Base-by-base conservation (phyloP, 2,888 invertebrate species). In the Hydroisotoma schaefferi region DNA sequence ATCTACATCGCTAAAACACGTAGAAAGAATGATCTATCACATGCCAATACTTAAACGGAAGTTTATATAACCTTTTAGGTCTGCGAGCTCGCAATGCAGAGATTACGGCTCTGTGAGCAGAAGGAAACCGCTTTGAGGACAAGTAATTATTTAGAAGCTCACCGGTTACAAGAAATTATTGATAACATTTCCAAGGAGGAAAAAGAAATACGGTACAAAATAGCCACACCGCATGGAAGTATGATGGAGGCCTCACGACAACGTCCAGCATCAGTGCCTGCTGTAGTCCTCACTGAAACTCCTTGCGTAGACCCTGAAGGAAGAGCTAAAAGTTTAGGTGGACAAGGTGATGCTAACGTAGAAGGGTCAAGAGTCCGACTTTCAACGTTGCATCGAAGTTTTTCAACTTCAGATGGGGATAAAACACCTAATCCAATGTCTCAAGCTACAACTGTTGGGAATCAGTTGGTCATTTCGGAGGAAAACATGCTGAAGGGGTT, bases 401-500 rank as follows among this genome's bases (percentile, higher is more conserved):
- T 20, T 5, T 12, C 46, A 5, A 15, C 5, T 18, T 4, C 28
- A 12, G 48, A 48, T 18, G 27, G 6, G 4, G 48, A 48, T 48
- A 25, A 12, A 5, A 46, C 12, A 15, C 18, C 12, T 15, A 18
- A 40, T 2, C 54, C 43, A 10, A 15, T 18, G 23, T 43, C 54
- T 12, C 54, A 54, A 54, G 40, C n/a, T 2, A 54, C 40, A 6
- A 5, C 15, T 5, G 20, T 27, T 6, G 43, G 18, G 3, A 15
- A 23, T 40, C 26, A 26, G 15, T n/a, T 40, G 3, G 43, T 12
- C 3, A 43, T 54, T 12, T 43, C 40, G 15, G 27, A n/a, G 23
- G 26, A 60, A 2, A 56, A 51, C 38, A 51, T 51, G n/a, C 43
- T 60, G 2, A 51, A 56, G n/a, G 60, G 60, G 1, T 29, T 60